Base-by-base conservation (phyloP, 1,140 invertebrate species). In the Eubasilissa regina region DNA sequence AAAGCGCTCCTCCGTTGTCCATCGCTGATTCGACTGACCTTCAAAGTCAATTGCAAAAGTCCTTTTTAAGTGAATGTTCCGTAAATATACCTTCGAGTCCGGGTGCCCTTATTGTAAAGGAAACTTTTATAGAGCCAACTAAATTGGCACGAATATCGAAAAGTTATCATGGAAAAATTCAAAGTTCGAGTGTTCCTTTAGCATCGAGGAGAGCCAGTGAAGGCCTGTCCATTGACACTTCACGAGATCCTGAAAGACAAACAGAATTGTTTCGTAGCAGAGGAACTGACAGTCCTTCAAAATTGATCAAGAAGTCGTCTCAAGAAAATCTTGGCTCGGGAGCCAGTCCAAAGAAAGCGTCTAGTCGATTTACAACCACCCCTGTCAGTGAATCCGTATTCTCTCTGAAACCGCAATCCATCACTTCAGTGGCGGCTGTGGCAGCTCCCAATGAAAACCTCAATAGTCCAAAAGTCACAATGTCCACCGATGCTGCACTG, bases 111-210 rank as follows among this genome's bases (percentile, higher is more conserved):
- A 79, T 88, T 12, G 85, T 89, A 15, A 90, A 88, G 83, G 89
- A 89, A 82, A 84, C 84, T 44, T 90, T 86, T 78, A 89, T 90
- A 10, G 89, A 90, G 81, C 87, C 89, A 0, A 86, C 86, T 4
- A 87, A 87, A 82, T 87, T 87, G 43, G 84, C 84, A 12, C 80
- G 88, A 19, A 84, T 89, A 56, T 85, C 89, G 21, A 87, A 85
- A 72, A 89, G 88, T 84, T 89, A 89, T 82, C 87, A 89, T 77
- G 87, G 85, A 44, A 87, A 90, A 86, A 53, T 75, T 44, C 81
- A 83, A 53, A 70, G 51, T 25, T 15, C 51, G 3, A 80, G 44
- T 48, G 15, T 43, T 44, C 78, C 83, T 82, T n/a, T 60, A 15
- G 77, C 75, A 19, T 81, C 75, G 4, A 80, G 86, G 64, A 83